Conservation (phyloP, 2,113 vertebrate genomes). For the Fulmarus glacialis region DNA sequence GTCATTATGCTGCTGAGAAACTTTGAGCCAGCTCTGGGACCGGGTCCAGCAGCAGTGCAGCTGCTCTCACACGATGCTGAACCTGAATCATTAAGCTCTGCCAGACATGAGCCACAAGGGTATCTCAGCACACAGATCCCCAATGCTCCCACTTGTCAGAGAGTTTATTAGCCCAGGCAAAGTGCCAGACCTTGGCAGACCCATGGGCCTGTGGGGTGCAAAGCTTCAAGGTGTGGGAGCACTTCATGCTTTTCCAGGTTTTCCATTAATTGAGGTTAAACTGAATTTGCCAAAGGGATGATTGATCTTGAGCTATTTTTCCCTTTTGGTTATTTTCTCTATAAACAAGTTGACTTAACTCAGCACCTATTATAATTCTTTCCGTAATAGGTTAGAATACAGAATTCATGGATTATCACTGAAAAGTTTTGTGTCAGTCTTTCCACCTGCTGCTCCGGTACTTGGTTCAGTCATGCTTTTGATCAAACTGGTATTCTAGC, state of each 20-base stretch:
- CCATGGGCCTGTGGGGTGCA: background rate
- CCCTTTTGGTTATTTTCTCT: conserved; percentile 35
- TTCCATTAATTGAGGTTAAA: conserved; percentile 46
- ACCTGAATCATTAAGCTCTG: conserved; percentile 48
- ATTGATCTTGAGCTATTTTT: conserved; percentile 9
- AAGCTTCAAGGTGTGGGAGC: conserved; percentile 35
- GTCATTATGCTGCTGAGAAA: conserved; percentile 38
- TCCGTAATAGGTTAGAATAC: background rate
- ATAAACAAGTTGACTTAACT: conserved; percentile 36
- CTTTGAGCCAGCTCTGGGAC: conserved; percentile 54
- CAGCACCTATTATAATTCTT: conserved; percentile 3
- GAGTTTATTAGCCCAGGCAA: conserved; percentile 56
- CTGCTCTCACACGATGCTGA: conserved; percentile 55
- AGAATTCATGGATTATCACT: conserved; percentile 29
- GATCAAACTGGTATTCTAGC: background rate
- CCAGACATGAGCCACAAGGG: conserved; percentile 51
- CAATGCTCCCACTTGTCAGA: background rate
- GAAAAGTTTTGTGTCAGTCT: background rate
- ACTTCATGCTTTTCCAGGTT: conserved; percentile 22
- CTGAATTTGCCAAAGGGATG: conserved; percentile 17
- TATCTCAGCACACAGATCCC: conserved; percentile 26
- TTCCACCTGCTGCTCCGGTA: background rate
- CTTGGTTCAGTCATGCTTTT: background rate
- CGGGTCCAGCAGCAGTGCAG: conserved; percentile 36
- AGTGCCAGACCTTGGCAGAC: conserved; percentile 48